Evolutionary conservation across 2,888 invertebrate genomes (phyloP).

Genomic region (Tetrapedia diversipes): DNA sequence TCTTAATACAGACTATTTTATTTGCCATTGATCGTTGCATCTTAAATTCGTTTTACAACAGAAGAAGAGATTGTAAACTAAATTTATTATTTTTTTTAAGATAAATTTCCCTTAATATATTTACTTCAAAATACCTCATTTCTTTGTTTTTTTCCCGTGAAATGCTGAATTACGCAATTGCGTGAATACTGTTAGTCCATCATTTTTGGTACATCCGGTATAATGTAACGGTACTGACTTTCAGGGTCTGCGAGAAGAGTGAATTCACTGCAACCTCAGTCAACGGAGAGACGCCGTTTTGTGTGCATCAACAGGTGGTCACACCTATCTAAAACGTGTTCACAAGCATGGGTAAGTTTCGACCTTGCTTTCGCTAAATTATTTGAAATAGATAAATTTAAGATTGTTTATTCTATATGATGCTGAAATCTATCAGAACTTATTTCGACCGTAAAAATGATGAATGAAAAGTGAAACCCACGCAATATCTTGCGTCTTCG

Average conservation of each 20-base stretch:
- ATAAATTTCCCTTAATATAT: neutral
- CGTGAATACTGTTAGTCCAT: slow-evolving; percentile 36
- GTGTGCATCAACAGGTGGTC: slow-evolving; percentile 62
- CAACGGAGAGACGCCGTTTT: slow-evolving; percentile 67
- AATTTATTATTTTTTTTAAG: neutral
- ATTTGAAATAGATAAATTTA: neutral
- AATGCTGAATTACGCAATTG: neutral
- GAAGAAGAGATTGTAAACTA: neutral
- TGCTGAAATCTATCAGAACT: neutral
- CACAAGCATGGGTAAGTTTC: slow-evolving; percentile 67
- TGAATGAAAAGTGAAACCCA: slow-evolving; percentile 20
- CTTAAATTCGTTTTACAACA: neutral
- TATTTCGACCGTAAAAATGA: slow-evolving; percentile 6
- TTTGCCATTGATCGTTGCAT: neutral
- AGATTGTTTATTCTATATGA: neutral
- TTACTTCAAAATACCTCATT: slow-evolving; percentile 1
- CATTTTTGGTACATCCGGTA: slow-evolving; percentile 40
- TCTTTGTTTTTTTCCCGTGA: neutral
- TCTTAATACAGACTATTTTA: neutral
- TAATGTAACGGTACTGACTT: slow-evolving; percentile 57
- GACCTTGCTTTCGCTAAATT: slow-evolving; percentile 12
- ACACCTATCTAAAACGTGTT: slow-evolving; percentile 26
- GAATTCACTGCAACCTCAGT: slow-evolving; percentile 62
- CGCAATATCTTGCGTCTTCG: slow-evolving; percentile 51
- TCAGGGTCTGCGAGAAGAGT: slow-evolving; percentile 29